A percentile compares a stretch with the other conserved stretches of the same genome.
Conservation (phyloP, 2,888 invertebrate species). For the Geophilus truncorum region DNA sequence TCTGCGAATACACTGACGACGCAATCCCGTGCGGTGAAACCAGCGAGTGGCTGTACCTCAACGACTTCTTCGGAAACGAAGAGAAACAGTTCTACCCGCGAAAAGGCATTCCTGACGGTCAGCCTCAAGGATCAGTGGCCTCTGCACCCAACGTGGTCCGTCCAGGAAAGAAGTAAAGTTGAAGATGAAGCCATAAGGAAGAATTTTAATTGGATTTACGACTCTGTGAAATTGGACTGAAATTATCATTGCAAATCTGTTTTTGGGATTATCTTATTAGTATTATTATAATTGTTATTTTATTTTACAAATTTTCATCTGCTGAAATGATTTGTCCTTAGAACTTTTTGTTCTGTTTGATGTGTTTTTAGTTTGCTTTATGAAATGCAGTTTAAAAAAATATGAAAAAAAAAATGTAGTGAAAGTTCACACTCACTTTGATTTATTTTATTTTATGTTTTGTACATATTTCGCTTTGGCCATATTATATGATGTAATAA, state of each 20-base stretch:
- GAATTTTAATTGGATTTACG: slow-evolving; percentile 1
- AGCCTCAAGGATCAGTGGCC: slow-evolving; percentile 29
- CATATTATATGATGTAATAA: background rate
- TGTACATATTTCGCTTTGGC: background rate
- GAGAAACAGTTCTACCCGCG: slow-evolving; percentile 30
- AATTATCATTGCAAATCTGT: background rate
- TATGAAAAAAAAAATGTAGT: background rate
- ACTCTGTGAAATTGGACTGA: background rate
- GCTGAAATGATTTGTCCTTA: background rate
- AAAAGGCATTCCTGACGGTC: slow-evolving; percentile 31
- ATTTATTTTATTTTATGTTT: background rate
- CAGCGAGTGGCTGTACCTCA: slow-evolving; percentile 30
- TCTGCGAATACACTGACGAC: slow-evolving; percentile 14
- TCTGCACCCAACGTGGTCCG: slow-evolving; percentile 28
- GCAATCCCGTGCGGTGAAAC: background rate
- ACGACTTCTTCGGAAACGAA: slow-evolving; percentile 33
- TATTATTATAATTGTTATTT: background rate
- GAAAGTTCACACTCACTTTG: background rate
- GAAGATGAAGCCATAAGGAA: background rate
- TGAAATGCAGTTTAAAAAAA: background rate
- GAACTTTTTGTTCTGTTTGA: background rate
- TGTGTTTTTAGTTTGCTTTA: background rate
- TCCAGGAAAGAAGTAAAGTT: background rate
- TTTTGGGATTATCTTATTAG: background rate
- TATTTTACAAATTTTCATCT: background rate